Conservation (phyloP, 2,113 vertebrate species). For the Perognathus longimembris region DNA sequence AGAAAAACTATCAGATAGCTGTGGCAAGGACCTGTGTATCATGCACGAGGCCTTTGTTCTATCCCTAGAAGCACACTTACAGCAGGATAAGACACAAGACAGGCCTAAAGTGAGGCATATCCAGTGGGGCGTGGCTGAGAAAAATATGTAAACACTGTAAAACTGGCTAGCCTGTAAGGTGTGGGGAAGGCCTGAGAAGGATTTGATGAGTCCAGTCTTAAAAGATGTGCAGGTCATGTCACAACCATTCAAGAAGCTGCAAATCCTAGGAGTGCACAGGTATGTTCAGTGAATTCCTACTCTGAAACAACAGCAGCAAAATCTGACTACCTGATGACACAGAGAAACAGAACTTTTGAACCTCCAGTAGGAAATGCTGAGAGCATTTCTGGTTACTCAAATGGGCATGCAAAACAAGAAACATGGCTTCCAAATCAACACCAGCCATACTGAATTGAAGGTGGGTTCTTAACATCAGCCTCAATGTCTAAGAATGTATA, state of each 20-base stretch:
- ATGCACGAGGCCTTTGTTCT: not conserved
- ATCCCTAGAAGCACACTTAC: not conserved
- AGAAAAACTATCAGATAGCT: not conserved
- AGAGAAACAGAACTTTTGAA: not conserved
- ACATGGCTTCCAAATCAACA: not conserved
- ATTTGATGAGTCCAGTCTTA: too few relatives aligned
- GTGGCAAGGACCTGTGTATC: rapidly evolving
- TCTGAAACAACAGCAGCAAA: not conserved
- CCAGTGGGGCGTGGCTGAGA: not conserved
- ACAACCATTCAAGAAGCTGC: not conserved
- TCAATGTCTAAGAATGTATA: not conserved
- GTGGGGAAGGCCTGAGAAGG: not conserved
- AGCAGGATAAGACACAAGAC: not conserved
- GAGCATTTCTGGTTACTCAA: not conserved
- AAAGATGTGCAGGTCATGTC: not conserved
- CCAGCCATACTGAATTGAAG: not conserved
- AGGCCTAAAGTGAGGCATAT: not conserved
- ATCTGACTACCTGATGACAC: too few relatives aligned
- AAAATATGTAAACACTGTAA: not conserved
- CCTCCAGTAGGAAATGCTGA: not conserved
- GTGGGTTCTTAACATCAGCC: not conserved
- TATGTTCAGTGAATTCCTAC: rapidly evolving
- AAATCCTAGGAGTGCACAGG: not conserved
- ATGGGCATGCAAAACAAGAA: not conserved
- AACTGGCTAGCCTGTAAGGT: not conserved